A percentile compares a stretch with the other conserved stretches of the same genome.
phyloP scores from a whole-genome alignment of 1,140 invertebrate genomes.

The Zaprionus davidi region DNA sequence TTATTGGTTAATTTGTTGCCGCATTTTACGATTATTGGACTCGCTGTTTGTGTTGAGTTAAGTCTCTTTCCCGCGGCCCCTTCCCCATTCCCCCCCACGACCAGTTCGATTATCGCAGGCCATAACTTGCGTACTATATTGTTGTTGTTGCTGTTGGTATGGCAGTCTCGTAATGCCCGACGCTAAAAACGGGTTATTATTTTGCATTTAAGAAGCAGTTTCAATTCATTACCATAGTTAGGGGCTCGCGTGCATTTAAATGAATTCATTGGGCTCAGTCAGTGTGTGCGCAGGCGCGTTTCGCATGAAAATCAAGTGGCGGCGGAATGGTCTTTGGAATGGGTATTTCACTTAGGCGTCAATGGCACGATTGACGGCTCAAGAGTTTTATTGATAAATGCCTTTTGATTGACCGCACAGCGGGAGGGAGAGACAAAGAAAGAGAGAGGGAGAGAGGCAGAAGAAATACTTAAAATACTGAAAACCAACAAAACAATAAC shows the following conservation, averaged over 20 bases:
- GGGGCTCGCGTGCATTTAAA: slow-evolving; percentile 78
- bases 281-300: slow-evolving; percentile 55
- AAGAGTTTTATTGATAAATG: slow-evolving; percentile 67
- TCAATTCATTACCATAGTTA: slow-evolving; percentile 79
- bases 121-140: slow-evolving; percentile 61
- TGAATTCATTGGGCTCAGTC: slow-evolving; percentile 75
- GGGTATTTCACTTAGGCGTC: slow-evolving; percentile 45
- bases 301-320: slow-evolving; percentile 53
- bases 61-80: not conserved
- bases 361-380: slow-evolving; percentile 47
- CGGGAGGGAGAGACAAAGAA: not conserved
- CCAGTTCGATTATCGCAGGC: slow-evolving; percentile 61
- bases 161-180: slow-evolving; percentile 30
- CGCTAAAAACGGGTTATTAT: slow-evolving; percentile 76
- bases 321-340: slow-evolving; percentile 30
- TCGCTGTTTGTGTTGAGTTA: slow-evolving; percentile 46
- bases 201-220: slow-evolving; percentile 74
- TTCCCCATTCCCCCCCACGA: slow-evolving; percentile 12
- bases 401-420: slow-evolving; percentile 48
- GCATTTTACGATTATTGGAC: slow-evolving; percentile 78
- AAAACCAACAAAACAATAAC: slow-evolving; percentile 22
- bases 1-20: slow-evolving; percentile 80
- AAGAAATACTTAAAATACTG: not conserved
- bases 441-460: not conserved
- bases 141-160: slow-evolving; percentile 21